Percentiles rank a stretch among this genome's conserved stretches.
Evolutionary conservation across 2,888 invertebrate species (phyloP).

Genomic region (Silvanus unidentatus): DNA sequence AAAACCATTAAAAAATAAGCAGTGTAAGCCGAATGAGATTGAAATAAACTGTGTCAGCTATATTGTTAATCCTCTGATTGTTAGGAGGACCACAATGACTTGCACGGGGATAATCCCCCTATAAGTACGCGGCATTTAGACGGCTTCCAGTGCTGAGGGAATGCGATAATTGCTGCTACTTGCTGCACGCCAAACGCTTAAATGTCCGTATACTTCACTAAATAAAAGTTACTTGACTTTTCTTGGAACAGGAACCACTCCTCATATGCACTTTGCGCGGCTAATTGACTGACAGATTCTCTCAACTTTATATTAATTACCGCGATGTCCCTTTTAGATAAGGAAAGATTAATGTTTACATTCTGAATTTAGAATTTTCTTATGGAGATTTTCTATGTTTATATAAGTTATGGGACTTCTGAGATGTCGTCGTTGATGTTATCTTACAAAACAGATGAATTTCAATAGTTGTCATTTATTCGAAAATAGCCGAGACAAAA

Average conservation of each 20-base stretch:
- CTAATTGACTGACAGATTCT: constrained; percentile 25
- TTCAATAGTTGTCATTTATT: no score
- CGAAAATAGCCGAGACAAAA: no score
- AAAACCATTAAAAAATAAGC: not conserved
- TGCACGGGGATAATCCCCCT: constrained; percentile 22
- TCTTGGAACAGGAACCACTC: not conserved
- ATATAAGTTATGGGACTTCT: no score
- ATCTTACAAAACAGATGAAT: no score
- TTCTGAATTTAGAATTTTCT: constrained; percentile 3
- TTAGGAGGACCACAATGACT: constrained; percentile 21
- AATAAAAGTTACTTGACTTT: not conserved
- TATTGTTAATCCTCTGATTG: constrained; percentile 16
- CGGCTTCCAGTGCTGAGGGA: constrained; percentile 15
- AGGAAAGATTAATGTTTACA: constrained; percentile 21
- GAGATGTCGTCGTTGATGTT: no score
- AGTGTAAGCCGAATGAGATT: not conserved
- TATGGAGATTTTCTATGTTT: no score
- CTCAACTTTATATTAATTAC: constrained; percentile 24
- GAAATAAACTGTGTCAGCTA: constrained; percentile 14
- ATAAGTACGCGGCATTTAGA: constrained; percentile 19
- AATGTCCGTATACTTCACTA: not conserved
- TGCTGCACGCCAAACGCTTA: no score
- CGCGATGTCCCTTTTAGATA: constrained; percentile 18
- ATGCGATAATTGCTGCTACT: constrained; percentile 17
- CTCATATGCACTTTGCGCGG: constrained; percentile 3